Evolutionary conservation across 2,113 vertebrate genomes (phyloP).

Genomic region (Calonectris borealis): DNA sequence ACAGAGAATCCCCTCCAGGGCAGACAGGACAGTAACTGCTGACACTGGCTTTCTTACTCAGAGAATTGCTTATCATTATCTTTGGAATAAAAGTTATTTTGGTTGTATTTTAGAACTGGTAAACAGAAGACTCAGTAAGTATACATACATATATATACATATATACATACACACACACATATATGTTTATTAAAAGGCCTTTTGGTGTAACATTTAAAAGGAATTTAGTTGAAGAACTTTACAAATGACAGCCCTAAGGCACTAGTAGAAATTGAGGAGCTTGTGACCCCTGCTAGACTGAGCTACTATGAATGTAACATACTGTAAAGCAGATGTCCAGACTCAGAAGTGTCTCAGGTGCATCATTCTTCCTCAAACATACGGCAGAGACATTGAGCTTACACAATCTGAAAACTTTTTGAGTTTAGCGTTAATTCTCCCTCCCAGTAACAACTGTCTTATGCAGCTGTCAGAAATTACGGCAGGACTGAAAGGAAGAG

Average conservation of each 20-base stretch:
- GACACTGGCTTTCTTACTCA: not conserved
- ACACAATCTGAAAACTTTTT: constrained; percentile 15
- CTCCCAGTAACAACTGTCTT: not conserved
- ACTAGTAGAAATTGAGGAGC: not conserved
- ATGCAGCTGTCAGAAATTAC: constrained; percentile 41
- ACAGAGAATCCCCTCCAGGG: not conserved
- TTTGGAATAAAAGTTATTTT: not conserved
- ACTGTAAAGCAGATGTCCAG: constrained; percentile 49
- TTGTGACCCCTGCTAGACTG: constrained; percentile 26
- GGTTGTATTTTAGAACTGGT: not conserved
- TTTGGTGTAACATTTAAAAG: not conserved
- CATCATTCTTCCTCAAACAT: constrained; percentile 19
- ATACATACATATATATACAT: not conserved
- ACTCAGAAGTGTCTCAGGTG: constrained; percentile 54
- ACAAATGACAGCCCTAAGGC: constrained; percentile 7
- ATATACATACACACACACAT: not conserved
- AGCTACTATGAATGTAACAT: constrained; percentile 18
- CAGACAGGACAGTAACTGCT: not conserved
- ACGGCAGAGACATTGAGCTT: constrained; percentile 20
- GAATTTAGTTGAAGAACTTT: constrained; percentile 20
- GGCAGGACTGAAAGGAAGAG: not conserved
- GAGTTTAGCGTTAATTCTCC: constrained; percentile 5
- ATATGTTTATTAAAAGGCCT: not conserved
- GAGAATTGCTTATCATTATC: not conserved
- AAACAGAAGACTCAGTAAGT: not conserved